These are phyloP conservation scores for Mormyrus iriodes DNA, from an alignment of 2,113 vertebrate species.

Conservation along the genomic window DNA sequence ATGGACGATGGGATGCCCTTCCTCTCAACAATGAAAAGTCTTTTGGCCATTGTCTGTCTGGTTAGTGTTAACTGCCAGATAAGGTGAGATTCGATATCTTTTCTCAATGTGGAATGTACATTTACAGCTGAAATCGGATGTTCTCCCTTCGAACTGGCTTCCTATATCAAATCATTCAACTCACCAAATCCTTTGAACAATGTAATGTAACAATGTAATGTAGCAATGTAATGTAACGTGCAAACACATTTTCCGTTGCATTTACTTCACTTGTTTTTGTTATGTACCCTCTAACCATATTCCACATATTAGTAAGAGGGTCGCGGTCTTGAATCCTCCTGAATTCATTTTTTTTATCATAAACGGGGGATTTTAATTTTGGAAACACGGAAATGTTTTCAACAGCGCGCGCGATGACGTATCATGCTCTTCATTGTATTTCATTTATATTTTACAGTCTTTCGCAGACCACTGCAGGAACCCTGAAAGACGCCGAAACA, in stretches of 20 bases:
- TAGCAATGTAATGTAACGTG: not conserved
- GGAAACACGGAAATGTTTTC: not conserved
- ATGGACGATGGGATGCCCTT: slow-evolving; percentile 86
- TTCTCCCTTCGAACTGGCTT: not conserved
- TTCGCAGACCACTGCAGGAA: slow-evolving; percentile 73
- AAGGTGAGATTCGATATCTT: slow-evolving; percentile 64
- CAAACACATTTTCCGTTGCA: not conserved
- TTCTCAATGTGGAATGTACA: not conserved
- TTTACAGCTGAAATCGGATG: not conserved
- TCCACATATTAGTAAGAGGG: not conserved
- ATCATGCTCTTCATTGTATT: slow-evolving; percentile 22
- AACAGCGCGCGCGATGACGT: not conserved
- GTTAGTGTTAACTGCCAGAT: slow-evolving; percentile 76
- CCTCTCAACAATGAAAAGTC: slow-evolving; percentile 78
- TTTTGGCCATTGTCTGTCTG: slow-evolving; percentile 71
- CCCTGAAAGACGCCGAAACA: slow-evolving; percentile 70
- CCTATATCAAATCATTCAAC: not conserved
- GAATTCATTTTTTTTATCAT: not conserved
- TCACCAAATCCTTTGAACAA: not conserved
- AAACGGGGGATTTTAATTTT: not conserved
- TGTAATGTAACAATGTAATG: too few relatives aligned
- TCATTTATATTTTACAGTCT: slow-evolving; percentile 59
- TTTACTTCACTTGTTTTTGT: not conserved
- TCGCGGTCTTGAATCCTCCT: not conserved
- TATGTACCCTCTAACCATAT: not conserved